A percentile compares a stretch with the other conserved stretches of the same genome.
phyloP scores from a whole-genome alignment of 2,113 vertebrate species.

The Alexandromys fortis region DNA sequence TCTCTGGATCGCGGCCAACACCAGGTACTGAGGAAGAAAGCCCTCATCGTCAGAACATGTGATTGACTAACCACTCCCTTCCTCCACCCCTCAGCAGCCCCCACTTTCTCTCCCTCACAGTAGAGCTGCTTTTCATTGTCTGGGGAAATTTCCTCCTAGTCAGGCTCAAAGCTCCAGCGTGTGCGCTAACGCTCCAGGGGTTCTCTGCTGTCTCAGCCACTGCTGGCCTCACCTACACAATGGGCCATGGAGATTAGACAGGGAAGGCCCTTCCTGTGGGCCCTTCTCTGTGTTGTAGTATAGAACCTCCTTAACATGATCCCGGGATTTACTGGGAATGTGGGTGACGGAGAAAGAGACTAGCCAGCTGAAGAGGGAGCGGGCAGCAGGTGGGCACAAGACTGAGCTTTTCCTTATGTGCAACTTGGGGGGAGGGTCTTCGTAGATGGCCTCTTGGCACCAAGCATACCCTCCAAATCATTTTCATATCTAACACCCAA shows the following conservation, averaged over 20 bases:
- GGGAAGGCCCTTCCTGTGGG: neutral
- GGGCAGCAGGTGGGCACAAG: constrained; percentile 41
- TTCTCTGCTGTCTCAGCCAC: neutral
- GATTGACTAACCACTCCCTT: neutral
- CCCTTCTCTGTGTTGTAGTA: constrained; percentile 15
- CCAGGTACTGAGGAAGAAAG: neutral
- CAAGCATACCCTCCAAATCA: constrained; percentile 10
- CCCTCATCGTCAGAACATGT: neutral
- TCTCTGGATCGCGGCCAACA: neutral
- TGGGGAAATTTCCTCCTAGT: neutral
- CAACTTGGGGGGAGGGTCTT: constrained; percentile 45
- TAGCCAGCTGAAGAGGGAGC: constrained; percentile 59
- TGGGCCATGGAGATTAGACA: neutral
- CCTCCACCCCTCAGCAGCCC: neutral
- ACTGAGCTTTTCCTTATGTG: constrained; percentile 42
- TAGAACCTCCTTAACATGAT: constrained; percentile 40
- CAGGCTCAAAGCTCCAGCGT: neutral
- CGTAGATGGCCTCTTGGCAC: neutral
- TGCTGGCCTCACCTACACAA: neutral
- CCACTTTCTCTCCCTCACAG: neutral
- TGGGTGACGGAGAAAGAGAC: constrained; percentile 55
- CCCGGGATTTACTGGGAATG: constrained; percentile 53
- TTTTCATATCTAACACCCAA: constrained; percentile 33
- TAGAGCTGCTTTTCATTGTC: neutral
- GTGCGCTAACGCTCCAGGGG: neutral